Conservation (phyloP, 2,113 vertebrate species). For the Pollachius pollachius region DNA sequence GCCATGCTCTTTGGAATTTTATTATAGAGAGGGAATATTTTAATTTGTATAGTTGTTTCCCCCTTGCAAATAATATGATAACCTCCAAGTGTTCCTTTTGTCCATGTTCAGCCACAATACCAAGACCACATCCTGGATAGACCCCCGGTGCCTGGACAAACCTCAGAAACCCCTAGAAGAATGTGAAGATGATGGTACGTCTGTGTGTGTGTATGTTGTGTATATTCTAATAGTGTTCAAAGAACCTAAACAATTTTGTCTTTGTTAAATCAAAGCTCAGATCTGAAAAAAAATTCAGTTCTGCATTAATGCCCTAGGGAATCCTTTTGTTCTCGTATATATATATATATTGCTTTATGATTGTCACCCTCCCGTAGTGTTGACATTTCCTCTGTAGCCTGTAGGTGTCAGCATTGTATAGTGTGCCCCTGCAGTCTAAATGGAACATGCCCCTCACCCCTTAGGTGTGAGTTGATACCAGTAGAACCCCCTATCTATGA, state of each 20-base stretch:
- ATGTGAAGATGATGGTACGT: slow-evolving; percentile 97
- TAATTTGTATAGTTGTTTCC: too few species aligned
- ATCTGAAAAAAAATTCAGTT: too few species aligned
- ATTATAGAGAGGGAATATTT: too few species aligned
- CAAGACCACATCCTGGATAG: slow-evolving; percentile 99
- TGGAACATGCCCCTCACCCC: slow-evolving; percentile 19
- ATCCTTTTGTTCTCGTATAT: too few species aligned
- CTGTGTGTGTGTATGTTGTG: slow-evolving; percentile 1
- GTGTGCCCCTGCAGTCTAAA: slow-evolving; percentile 2
- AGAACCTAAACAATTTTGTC: too few species aligned
- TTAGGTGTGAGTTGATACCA: slow-evolving; percentile 23
- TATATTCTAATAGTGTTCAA: too few species aligned
- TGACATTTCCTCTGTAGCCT: slow-evolving; percentile 17
- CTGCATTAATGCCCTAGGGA: too few species aligned
- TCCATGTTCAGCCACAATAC: slow-evolving; percentile 90
- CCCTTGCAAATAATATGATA: too few species aligned
- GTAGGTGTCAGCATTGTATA: slow-evolving; percentile 67
- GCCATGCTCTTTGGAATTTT: too few species aligned
- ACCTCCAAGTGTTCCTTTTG: slow-evolving; percentile 1
- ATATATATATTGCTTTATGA: too few species aligned
- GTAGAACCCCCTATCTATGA: neutral
- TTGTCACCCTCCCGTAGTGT: too few species aligned
- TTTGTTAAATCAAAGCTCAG: too few species aligned
- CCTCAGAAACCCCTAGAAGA: slow-evolving; percentile 98
- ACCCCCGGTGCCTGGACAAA: slow-evolving; percentile 98